Evolutionary conservation across 2,797 vertebrate species (phyloP).

Genomic region (Sarcoramphus papa): DNA sequence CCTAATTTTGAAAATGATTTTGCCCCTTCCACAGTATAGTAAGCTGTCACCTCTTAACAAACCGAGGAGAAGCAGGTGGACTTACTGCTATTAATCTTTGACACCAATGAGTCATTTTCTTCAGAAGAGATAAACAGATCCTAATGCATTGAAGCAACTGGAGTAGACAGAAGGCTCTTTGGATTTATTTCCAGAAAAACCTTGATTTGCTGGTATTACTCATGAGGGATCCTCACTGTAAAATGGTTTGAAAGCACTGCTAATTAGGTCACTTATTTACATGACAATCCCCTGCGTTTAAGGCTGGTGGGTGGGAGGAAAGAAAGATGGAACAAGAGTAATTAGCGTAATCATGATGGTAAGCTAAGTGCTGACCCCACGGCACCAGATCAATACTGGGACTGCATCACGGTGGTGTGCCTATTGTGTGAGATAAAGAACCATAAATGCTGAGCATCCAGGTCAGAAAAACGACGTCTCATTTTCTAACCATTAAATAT

Average conservation of each 20-base stretch:
- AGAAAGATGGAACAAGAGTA: not conserved
- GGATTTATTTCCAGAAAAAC: not conserved
- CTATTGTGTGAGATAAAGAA: not conserved
- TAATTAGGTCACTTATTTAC: constrained; percentile 43
- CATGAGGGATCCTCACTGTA: not conserved
- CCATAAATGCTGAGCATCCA: not conserved
- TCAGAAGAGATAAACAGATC: not conserved
- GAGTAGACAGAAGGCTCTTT: not conserved
- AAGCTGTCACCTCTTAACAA: not conserved
- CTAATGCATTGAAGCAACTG: not conserved
- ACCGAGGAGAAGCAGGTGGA: not conserved
- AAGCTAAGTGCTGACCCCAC: not conserved
- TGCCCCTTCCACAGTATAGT: not conserved
- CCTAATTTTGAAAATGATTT: not conserved
- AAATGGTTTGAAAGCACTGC: not conserved
- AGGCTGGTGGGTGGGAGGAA: not conserved
- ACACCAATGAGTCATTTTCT: not conserved
- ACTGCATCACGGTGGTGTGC: not conserved
- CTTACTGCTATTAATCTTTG: not conserved
- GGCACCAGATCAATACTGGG: not conserved
- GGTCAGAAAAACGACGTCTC: not conserved
- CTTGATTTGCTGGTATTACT: not conserved
- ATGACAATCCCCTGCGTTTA: not conserved
- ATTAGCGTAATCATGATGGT: not conserved
- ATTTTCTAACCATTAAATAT: not conserved